Conservation (phyloP, 2,113 vertebrate species). For the Tringa solitaria region DNA sequence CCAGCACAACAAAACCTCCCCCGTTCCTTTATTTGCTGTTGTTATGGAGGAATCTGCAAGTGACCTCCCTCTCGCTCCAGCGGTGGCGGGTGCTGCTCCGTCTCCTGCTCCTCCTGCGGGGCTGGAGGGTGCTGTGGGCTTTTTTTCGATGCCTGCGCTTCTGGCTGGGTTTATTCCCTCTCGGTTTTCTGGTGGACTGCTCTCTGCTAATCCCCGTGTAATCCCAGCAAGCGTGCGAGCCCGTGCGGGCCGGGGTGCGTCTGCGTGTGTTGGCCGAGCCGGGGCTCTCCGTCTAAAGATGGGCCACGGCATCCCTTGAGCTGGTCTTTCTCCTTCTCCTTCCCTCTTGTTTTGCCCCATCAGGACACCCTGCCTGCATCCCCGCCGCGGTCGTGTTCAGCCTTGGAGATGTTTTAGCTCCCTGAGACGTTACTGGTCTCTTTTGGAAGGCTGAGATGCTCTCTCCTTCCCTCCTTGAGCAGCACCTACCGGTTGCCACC, state of each 20-base stretch:
- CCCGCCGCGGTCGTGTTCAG: accelerated
- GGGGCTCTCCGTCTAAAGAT: not conserved
- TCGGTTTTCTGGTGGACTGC: not conserved
- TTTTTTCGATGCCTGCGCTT: not conserved
- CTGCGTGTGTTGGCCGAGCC: not conserved
- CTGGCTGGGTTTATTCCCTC: not conserved
- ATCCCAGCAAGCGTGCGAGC: not conserved
- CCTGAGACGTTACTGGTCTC: accelerated
- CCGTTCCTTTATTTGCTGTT: not conserved
- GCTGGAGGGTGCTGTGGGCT: not conserved
- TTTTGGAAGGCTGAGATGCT: not conserved
- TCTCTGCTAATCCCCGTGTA: not conserved
- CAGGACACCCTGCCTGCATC: not conserved
- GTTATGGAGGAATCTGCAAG: accelerated
- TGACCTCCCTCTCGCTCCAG: not conserved
- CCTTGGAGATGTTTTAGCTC: not conserved
- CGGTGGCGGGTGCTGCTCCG: not conserved
- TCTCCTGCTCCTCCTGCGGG: accelerated
- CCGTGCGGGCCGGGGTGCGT: accelerated
- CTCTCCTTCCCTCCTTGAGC: not conserved
- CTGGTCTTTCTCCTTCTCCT: not conserved
- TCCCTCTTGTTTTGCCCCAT: not conserved
- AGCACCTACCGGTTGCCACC: not conserved
- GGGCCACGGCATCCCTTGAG: accelerated
- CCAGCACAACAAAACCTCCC: not conserved